Evolutionary conservation across 2,888 invertebrate species (phyloP).

Genomic region (Cheilosia pagana): DNA sequence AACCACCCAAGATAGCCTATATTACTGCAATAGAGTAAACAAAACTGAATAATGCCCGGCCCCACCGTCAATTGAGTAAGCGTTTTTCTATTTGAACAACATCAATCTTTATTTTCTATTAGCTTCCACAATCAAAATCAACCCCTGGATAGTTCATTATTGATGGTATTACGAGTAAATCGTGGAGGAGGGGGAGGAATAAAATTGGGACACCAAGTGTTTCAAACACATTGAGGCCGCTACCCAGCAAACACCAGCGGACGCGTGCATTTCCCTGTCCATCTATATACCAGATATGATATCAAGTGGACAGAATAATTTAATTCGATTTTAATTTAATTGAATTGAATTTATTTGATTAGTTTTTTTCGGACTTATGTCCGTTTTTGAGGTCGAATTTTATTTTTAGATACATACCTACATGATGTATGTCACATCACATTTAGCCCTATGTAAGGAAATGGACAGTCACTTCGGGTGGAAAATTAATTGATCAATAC

Average conservation of each 20-base stretch:
- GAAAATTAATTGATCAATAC: slow-evolving; percentile 50
- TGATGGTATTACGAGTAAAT: background rate
- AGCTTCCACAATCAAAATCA: slow-evolving; percentile 11
- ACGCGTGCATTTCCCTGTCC: slow-evolving; percentile 14
- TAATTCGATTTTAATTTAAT: slow-evolving; percentile 61
- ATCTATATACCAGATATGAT: slow-evolving; percentile 24
- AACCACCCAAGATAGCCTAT: slow-evolving; percentile 21
- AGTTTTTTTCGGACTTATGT: background rate
- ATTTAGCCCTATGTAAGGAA: slow-evolving; percentile 3
- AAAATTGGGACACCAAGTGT: background rate
- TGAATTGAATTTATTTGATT: slow-evolving; percentile 19
- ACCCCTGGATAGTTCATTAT: slow-evolving; percentile 24
- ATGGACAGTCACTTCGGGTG: slow-evolving; percentile 19
- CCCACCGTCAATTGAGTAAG: slow-evolving; percentile 6
- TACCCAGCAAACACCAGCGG: background rate
- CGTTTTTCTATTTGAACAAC: slow-evolving; percentile 56
- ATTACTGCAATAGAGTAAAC: slow-evolving; percentile 45
- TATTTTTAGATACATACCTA: slow-evolving; percentile 19
- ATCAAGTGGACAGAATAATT: slow-evolving; percentile 42
- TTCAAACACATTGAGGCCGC: background rate
- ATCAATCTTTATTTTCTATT: slow-evolving; percentile 62
- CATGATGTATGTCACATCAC: background rate
- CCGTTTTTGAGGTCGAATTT: slow-evolving; percentile 25
- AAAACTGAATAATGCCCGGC: background rate
- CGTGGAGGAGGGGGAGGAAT: background rate